A percentile compares a stretch with the other conserved stretches of the same genome.
Evolutionary conservation across 2,113 vertebrate species (phyloP).

Genomic region (Notiomystis cincta): DNA sequence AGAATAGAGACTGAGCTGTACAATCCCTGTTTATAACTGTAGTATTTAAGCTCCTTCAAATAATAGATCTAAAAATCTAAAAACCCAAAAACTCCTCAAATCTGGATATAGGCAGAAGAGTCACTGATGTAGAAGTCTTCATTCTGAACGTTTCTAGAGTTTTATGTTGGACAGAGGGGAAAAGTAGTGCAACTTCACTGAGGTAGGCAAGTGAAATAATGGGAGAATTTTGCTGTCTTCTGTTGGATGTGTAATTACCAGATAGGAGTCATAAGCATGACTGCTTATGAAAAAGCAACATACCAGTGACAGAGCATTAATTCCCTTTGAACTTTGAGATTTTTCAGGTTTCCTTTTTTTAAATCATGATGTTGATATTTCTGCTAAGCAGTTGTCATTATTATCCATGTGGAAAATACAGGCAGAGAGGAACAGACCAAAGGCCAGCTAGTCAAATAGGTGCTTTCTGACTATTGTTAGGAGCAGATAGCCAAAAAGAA

Average conservation of each 20-base stretch:
- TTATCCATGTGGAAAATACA: not conserved
- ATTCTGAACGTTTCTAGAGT: not conserved
- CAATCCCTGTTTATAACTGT: not conserved
- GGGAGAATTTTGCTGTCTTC: not conserved
- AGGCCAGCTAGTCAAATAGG: not conserved
- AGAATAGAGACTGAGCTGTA: not conserved
- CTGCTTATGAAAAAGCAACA: not conserved
- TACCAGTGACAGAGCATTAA: not conserved
- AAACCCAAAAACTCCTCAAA: not conserved
- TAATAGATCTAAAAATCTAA: not conserved
- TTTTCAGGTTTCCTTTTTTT: not conserved
- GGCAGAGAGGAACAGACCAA: not conserved
- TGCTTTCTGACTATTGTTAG: not conserved
- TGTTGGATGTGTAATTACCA: not conserved
- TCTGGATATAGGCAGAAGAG: not conserved
- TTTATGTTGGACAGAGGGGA: not conserved
- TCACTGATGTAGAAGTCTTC: not conserved
- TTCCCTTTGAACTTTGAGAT: not conserved
- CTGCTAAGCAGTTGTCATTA: not conserved
- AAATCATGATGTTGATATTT: not conserved
- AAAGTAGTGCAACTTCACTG: not conserved
- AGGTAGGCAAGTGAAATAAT: not conserved
- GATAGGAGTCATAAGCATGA: not conserved
- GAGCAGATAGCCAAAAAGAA: not conserved
- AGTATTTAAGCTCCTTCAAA: not conserved